Evolutionary conservation across 2,888 invertebrate species (phyloP).

Genomic region (Cosmorhoe ocellata): DNA sequence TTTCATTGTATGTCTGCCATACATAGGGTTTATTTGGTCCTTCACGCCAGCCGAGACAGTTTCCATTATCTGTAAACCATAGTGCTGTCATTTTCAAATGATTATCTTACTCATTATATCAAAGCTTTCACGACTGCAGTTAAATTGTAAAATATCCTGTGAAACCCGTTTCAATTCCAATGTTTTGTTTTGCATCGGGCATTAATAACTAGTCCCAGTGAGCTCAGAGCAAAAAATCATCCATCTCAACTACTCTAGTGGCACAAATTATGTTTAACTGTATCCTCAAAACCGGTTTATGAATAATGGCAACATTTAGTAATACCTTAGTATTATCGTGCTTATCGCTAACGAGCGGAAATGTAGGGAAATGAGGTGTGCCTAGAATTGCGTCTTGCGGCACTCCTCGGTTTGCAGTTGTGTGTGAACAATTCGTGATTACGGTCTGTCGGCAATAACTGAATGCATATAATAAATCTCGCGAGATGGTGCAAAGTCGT

Average conservation of each 20-base stretch:
- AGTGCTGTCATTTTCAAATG: slow-evolving; percentile 36
- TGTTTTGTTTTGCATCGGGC: slow-evolving; percentile 44
- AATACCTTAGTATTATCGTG: slow-evolving; percentile 66
- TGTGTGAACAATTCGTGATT: slow-evolving; percentile 43
- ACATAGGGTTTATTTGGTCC: slow-evolving; percentile 92
- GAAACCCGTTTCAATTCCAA: slow-evolving; percentile 40
- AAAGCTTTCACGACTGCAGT: slow-evolving; percentile 2
- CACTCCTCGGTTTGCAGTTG: slow-evolving; percentile 50
- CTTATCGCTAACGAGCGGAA: slow-evolving; percentile 71
- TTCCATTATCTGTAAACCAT: slow-evolving; percentile 88
- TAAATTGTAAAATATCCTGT: slow-evolving; percentile 53
- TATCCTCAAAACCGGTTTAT: slow-evolving; percentile 61
- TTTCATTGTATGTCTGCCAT: slow-evolving; percentile 97
- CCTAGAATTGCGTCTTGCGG: slow-evolving; percentile 55
- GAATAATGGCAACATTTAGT: slow-evolving; percentile 64
- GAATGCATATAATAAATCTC: slow-evolving; percentile 35
- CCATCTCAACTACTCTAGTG: slow-evolving; percentile 53
- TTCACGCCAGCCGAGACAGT: slow-evolving; percentile 95
- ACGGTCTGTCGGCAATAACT: slow-evolving; percentile 39
- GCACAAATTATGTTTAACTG: slow-evolving; percentile 68
- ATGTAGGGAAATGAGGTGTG: slow-evolving; percentile 60
- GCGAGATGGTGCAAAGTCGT: slow-evolving; percentile 34
- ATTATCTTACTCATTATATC: slow-evolving; percentile 39
- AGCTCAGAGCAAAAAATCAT: slow-evolving; percentile 41
- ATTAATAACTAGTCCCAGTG: slow-evolving; percentile 35